phyloP scores from a whole-genome alignment of 2,888 invertebrate species.

The Xylota segnis region DNA sequence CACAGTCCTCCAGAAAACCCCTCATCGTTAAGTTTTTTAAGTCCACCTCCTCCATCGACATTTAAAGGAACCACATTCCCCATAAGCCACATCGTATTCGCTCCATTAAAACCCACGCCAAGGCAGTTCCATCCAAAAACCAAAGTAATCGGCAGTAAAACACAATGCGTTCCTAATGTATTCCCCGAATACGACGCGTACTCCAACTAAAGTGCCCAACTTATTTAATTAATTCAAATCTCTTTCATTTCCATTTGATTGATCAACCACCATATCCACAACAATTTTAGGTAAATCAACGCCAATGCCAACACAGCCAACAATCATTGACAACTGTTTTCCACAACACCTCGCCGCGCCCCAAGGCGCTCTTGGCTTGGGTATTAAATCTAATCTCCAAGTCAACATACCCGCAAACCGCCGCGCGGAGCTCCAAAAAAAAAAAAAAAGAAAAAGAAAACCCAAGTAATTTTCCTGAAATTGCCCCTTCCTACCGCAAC shows the following conservation, averaged over 20 bases:
- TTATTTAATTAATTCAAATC: constrained; percentile 59
- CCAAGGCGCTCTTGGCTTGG: constrained; percentile 35
- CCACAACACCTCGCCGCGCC: constrained; percentile 37
- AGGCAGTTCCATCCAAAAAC: neutral
- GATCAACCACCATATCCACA: constrained; percentile 25
- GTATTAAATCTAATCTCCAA: constrained; percentile 64
- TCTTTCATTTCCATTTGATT: constrained; percentile 52
- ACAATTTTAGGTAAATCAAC: constrained; percentile 2
- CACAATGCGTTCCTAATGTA: neutral
- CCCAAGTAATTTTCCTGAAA: constrained; percentile 58
- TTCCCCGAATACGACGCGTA: neutral
- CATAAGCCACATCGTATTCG: neutral
- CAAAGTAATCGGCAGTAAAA: neutral
- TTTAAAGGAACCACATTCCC: neutral
- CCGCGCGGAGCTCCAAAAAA: neutral
- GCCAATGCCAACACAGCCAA: constrained; percentile 4
- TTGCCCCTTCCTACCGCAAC: constrained; percentile 58
- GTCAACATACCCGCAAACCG: constrained; percentile 38
- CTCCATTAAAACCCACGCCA: neutral
- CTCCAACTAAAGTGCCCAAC: neutral
- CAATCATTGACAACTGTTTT: constrained; percentile 48
- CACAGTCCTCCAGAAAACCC: neutral
- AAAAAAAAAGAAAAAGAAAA: constrained; percentile 11
- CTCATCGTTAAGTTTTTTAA: neutral
- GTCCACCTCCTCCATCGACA: neutral